phyloP scores from a whole-genome alignment of 2,797 vertebrate genomes.

The Xyrichtys novacula region DNA sequence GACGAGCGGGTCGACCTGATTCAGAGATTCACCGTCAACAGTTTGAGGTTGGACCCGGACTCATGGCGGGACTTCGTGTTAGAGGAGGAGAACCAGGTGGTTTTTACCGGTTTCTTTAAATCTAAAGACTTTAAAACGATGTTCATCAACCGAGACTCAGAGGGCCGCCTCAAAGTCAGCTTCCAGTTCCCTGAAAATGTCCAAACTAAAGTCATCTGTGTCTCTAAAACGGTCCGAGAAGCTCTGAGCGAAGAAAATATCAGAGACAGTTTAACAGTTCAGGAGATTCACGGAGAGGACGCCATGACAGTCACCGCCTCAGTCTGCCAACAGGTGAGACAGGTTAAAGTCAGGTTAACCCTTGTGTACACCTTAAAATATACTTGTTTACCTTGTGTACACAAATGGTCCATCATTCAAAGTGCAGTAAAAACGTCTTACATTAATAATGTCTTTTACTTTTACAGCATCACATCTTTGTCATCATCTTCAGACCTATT shows the following conservation, averaged over 20 bases:
- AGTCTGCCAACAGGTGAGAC: conserved; percentile 12
- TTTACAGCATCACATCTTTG: no score
- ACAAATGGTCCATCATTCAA: no score
- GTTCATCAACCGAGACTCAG: neutral
- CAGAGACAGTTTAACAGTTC: neutral
- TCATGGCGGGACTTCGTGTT: neutral
- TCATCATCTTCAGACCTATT: no score
- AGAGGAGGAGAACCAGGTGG: neutral
- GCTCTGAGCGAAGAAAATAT: neutral
- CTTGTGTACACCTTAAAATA: no score
- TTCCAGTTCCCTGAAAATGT: neutral
- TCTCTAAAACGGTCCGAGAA: neutral
- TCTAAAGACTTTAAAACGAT: neutral
- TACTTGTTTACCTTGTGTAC: no score
- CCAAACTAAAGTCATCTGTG: conserved; percentile 17
- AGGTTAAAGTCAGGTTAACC: neutral
- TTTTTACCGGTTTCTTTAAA: conserved; percentile 9
- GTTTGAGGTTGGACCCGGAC: neutral
- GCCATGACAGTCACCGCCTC: neutral
- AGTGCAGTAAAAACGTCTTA: no score
- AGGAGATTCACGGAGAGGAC: neutral
- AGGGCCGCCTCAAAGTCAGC: neutral
- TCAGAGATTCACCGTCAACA: neutral
- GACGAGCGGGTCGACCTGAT: neutral
- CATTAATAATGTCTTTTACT: no score